These are phyloP conservation scores for Nesometra sesokonis DNA, from an alignment of 35 echinoderm and acorn worm genomes.

Conservation along the genomic window DNA sequence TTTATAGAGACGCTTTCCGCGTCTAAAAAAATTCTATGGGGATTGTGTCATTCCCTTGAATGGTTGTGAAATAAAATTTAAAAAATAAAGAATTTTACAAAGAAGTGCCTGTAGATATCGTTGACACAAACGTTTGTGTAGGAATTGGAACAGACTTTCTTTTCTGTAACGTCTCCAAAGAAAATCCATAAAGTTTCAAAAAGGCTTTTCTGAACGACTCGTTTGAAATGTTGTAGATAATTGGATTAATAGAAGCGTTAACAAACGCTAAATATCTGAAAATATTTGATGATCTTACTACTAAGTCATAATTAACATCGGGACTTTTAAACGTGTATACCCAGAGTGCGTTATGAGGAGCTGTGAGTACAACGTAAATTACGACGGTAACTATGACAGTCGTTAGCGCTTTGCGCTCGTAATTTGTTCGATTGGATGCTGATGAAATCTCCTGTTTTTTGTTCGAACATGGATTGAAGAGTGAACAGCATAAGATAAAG, in stretches of 20 bases:
- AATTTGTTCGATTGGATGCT: neutral
- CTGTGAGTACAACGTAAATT: neutral
- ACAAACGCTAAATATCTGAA: neutral
- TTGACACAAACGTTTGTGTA: neutral
- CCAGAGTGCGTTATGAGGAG: neutral
- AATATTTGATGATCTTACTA: neutral
- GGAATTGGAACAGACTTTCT: neutral
- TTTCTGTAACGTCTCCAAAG: neutral
- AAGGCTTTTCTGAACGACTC: neutral
- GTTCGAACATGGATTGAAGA: neutral
- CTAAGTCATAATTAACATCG: neutral
- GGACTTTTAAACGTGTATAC: neutral
- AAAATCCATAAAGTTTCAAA: neutral
- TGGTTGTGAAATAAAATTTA: too few species aligned
- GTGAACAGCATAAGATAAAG: too few species aligned
- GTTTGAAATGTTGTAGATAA: neutral
- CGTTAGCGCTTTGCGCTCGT: neutral
- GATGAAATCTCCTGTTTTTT: neutral
- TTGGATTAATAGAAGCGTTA: neutral
- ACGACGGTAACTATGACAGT: neutral
- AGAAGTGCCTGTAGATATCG: neutral
- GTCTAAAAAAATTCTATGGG: too few species aligned
- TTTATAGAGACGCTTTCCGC: too few species aligned
- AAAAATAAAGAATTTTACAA: too few species aligned
- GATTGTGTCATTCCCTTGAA: too few species aligned